Percentiles rank a stretch among this genome's conserved stretches.
These are phyloP conservation scores for Xestobium rufovillosum DNA, from an alignment of 2,888 invertebrate species.

Conservation along the genomic window DNA sequence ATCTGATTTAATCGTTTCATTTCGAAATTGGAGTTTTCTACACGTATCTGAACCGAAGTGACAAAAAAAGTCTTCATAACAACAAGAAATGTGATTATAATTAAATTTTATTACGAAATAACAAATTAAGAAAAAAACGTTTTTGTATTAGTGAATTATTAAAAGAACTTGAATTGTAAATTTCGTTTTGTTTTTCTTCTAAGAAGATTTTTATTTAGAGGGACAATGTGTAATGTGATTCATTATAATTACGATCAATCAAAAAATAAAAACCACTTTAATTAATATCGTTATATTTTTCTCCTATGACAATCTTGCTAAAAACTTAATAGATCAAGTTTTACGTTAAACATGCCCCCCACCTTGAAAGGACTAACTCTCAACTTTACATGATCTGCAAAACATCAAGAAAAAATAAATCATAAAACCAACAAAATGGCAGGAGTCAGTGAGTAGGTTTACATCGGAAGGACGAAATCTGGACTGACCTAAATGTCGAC, in stretches of 20 bases:
- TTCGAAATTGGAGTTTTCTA: constrained; percentile 36
- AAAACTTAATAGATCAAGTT: too few relatives aligned
- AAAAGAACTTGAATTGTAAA: constrained; percentile 38
- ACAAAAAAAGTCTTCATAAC: constrained; percentile 41
- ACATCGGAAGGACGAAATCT: too few relatives aligned
- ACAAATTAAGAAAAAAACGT: constrained; percentile 40
- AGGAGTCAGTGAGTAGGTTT: too few relatives aligned
- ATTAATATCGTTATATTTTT: constrained; percentile 22
- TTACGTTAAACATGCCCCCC: too few relatives aligned
- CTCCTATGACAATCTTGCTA: too few relatives aligned
- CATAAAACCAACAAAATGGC: too few relatives aligned
- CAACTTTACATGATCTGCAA: too few relatives aligned
- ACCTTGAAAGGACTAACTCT: too few relatives aligned
- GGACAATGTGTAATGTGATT: constrained; percentile 41
- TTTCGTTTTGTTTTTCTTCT: constrained; percentile 34
- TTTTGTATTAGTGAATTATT: constrained; percentile 44
- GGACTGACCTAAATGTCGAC: too few relatives aligned
- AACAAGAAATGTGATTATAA: constrained; percentile 44
- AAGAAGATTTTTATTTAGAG: constrained; percentile 35
- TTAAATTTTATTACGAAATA: constrained; percentile 42
- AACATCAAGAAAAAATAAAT: too few relatives aligned
- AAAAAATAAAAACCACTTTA: constrained; percentile 39
- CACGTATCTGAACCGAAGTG: constrained; percentile 39
- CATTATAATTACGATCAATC: constrained; percentile 33
- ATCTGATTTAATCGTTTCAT: too few relatives aligned